These are phyloP conservation scores for Nasonia oneida DNA, from an alignment of 2,888 invertebrate genomes.

Conservation along the genomic window DNA sequence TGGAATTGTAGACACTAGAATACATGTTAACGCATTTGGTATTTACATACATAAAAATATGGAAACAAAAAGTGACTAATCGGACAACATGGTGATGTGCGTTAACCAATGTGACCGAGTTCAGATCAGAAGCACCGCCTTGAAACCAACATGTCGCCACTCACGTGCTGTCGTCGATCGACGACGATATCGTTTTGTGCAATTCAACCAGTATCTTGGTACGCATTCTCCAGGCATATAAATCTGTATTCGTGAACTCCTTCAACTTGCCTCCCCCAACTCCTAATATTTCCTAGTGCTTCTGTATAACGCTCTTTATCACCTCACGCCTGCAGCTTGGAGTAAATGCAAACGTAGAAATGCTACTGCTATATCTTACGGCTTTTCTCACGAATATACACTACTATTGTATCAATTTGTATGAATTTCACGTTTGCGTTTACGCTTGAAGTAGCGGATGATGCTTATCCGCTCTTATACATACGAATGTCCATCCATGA, in stretches of 20 bases:
- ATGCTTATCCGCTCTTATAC: neutral
- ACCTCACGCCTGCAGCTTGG: neutral
- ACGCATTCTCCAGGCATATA: constrained; percentile 32
- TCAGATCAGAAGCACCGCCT: constrained; percentile 58
- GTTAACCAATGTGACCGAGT: constrained; percentile 54
- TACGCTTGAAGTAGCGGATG: neutral
- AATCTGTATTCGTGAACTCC: constrained; percentile 55
- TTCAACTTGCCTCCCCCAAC: neutral
- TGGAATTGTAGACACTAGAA: constrained; percentile 40
- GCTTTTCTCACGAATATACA: neutral
- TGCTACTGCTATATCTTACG: neutral
- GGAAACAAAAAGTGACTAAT: constrained; percentile 53
- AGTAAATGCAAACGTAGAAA: constrained; percentile 38
- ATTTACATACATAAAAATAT: constrained; percentile 20
- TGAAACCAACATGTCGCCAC: constrained; percentile 48
- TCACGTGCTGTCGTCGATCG: constrained; percentile 22
- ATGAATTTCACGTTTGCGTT: constrained; percentile 22
- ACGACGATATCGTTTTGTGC: constrained; percentile 40
- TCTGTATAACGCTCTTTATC: constrained; percentile 26
- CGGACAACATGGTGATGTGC: constrained; percentile 43
- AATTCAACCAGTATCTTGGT: constrained; percentile 24
- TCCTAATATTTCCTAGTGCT: neutral
- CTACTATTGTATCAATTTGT: too few species aligned
- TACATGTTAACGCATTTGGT: constrained; percentile 38
- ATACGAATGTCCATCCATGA: neutral